These are phyloP conservation scores for Tympanoctomys barrerae DNA, from an alignment of 2,797 vertebrate species.

Conservation along the genomic window DNA sequence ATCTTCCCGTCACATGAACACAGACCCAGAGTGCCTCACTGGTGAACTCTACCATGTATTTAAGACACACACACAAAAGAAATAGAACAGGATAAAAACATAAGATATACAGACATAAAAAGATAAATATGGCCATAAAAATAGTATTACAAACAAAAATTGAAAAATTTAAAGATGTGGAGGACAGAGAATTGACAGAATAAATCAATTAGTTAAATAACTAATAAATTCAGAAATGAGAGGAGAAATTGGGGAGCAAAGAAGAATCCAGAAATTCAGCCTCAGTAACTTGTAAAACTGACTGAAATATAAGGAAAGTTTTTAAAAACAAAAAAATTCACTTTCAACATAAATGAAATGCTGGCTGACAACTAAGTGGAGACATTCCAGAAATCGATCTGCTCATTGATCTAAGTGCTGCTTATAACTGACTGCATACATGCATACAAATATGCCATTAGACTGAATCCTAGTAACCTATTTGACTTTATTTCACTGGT, in stretches of 20 bases:
- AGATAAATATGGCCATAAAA: slow-evolving; percentile 3
- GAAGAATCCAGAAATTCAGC: background rate
- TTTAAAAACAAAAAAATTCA: background rate
- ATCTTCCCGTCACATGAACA: background rate
- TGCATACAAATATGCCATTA: background rate
- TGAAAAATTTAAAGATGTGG: background rate
- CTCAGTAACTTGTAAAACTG: background rate
- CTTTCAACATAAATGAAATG: background rate
- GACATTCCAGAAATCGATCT: slow-evolving; percentile 17
- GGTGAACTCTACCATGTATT: slow-evolving; percentile 1
- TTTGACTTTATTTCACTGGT: no score
- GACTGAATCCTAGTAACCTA: no score
- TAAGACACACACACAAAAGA: background rate
- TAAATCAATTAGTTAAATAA: background rate
- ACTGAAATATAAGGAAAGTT: background rate
- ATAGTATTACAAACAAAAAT: background rate
- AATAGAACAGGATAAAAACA: background rate
- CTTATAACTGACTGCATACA: background rate
- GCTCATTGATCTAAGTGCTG: background rate
- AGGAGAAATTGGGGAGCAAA: background rate
- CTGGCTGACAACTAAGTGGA: background rate
- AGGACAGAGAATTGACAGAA: background rate
- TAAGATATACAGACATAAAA: background rate
- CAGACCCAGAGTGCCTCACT: background rate
- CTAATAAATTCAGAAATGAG: background rate